Percentiles rank a stretch among this genome's conserved stretches.
These are phyloP conservation scores for Bursaphelenchus mucronatus DNA, from an alignment of 1,140 invertebrate species.

Conservation along the genomic window DNA sequence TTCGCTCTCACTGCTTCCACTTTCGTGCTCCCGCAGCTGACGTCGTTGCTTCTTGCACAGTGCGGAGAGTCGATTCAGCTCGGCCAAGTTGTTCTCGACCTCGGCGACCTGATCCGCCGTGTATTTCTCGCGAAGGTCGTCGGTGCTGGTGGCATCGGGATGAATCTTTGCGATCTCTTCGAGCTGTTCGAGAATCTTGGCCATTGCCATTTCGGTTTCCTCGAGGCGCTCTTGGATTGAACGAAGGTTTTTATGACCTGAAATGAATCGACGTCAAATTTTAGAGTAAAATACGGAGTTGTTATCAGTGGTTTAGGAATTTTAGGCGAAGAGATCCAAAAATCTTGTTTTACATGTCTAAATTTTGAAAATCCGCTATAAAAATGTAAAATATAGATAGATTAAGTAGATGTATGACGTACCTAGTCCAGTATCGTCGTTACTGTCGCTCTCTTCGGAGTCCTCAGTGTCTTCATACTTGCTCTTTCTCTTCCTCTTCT, in stretches of 20 bases:
- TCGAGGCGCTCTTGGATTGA: conserved; percentile 31
- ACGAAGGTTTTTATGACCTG: conserved; percentile 29
- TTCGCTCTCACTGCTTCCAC: neutral
- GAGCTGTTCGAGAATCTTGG: conserved; percentile 37
- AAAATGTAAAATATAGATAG: too few species aligned
- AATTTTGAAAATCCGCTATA: too few species aligned
- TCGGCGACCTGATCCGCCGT: conserved; percentile 9
- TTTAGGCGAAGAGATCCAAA: too few species aligned
- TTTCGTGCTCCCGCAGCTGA: neutral
- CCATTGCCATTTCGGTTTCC: conserved; percentile 40
- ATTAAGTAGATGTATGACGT: neutral
- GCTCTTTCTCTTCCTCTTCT: too few species aligned
- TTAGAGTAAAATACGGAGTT: neutral
- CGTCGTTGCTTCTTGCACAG: conserved; percentile 9
- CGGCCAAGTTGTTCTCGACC: conserved; percentile 4
- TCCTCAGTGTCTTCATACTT: too few species aligned
- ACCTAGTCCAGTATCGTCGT: neutral
- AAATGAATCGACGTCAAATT: conserved; percentile 18
- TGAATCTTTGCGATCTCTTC: conserved; percentile 29
- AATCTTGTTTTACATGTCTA: too few species aligned
- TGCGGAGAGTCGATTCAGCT: conserved; percentile 14
- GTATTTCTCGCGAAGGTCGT: conserved; percentile 7
- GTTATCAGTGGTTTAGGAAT: too few species aligned
- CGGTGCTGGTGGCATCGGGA: conserved; percentile 6
- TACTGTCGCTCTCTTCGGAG: too few species aligned